These are phyloP conservation scores for Gonatopus flavifemur DNA, from an alignment of 1,140 invertebrate genomes.

Conservation along the genomic window DNA sequence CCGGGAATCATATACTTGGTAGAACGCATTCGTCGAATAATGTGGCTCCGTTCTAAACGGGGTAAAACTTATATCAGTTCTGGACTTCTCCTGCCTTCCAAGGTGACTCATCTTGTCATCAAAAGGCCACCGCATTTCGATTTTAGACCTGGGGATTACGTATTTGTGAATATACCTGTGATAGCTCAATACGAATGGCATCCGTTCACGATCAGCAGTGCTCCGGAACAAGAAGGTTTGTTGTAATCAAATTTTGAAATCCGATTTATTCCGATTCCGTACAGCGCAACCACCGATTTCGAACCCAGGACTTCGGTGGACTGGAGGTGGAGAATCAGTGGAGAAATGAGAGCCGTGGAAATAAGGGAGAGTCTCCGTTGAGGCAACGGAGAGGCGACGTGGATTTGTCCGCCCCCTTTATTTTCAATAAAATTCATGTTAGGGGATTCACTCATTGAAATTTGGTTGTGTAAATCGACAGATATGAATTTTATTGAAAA, in stretches of 20 bases:
- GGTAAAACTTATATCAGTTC: slow-evolving; percentile 86
- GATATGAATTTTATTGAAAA: too few species aligned
- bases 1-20: slow-evolving; percentile 80
- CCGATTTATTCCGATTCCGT: background rate
- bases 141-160: slow-evolving; percentile 91
- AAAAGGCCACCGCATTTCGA: slow-evolving; percentile 82
- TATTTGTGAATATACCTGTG: slow-evolving; percentile 90
- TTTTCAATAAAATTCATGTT: too few species aligned
- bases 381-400: too few species aligned
- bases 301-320: too few species aligned
- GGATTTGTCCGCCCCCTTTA: too few species aligned
- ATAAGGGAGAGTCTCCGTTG: too few species aligned
- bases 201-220: slow-evolving; percentile 95
- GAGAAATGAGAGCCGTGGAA: too few species aligned
- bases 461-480: too few species aligned
- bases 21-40: slow-evolving; percentile 72
- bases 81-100: slow-evolving; percentile 80
- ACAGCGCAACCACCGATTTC: too few species aligned
- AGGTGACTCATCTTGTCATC: slow-evolving; percentile 86
- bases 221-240: slow-evolving; percentile 88
- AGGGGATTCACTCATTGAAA: too few species aligned
- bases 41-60: slow-evolving; percentile 67
- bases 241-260: slow-evolving; percentile 1
- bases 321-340: too few species aligned
- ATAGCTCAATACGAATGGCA: slow-evolving; percentile 96